A percentile compares a stretch with the other conserved stretches of the same genome.
These are phyloP conservation scores for Rhynchonycteris naso DNA, from an alignment of 2,797 vertebrate genomes.

Conservation along the genomic window DNA sequence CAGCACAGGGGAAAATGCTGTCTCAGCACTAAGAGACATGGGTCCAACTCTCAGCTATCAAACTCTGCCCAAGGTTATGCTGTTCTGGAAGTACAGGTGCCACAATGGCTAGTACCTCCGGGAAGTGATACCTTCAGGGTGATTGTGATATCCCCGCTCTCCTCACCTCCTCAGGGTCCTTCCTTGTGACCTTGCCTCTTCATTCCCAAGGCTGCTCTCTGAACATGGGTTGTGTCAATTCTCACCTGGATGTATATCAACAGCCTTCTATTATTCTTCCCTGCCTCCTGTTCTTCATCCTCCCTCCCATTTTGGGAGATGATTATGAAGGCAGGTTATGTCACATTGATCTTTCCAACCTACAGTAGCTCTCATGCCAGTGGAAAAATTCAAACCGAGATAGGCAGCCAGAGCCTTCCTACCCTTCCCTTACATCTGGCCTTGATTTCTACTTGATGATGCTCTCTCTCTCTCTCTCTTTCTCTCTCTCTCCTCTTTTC, in stretches of 20 bases:
- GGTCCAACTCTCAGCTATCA: neutral
- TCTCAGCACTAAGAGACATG: neutral
- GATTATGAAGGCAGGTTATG: neutral
- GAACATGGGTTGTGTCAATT: neutral
- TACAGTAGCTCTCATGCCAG: neutral
- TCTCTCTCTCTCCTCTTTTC: neutral
- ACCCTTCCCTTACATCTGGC: neutral
- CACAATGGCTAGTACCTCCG: neutral
- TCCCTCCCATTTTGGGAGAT: neutral
- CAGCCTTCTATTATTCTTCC: neutral
- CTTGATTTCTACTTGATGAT: neutral
- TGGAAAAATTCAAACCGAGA: neutral
- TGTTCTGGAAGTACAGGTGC: neutral
- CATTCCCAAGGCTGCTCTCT: neutral
- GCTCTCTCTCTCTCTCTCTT: too few relatives aligned
- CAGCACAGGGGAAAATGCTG: neutral
- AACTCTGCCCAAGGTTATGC: neutral
- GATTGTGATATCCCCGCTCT: neutral
- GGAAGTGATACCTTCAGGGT: neutral
- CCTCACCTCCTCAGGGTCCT: neutral
- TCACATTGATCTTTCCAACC: neutral
- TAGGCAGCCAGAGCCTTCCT: constrained; percentile 12
- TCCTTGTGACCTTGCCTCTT: neutral
- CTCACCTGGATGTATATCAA: neutral
- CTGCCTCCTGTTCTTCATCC: neutral